Base-by-base conservation (phyloP, 1,140 invertebrate species). In the Saccostrea glomerata region DNA sequence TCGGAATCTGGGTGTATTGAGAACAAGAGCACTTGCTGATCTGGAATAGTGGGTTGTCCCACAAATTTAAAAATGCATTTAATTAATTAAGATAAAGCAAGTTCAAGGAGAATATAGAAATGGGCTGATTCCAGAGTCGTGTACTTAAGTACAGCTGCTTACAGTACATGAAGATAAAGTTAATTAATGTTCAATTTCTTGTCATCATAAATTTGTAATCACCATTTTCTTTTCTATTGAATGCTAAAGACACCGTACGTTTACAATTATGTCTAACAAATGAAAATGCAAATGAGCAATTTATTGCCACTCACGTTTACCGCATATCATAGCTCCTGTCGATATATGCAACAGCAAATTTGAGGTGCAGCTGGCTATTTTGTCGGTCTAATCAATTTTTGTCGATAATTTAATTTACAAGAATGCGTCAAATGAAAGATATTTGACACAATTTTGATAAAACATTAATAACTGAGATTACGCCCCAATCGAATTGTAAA, bases 241-340 rank as follows among this genome's bases (percentile, higher is more conserved):
- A 77, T 36, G 7, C 15, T 17, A 13, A 77, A 15, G 25, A 30
- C 70, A 30, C 70, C 70, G 25, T 30, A 30, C 15, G 70, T 30
- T 77, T 30, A 30, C 30, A 77, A 77, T 77, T 13, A 36, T 25
- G 23, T 66, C 20, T 30, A 11, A 40, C 15, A 25, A 30, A 25
- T 40, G 58, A 77, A 25, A 77, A 77, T 77, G 70, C 70, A 77
- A 77, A 77, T 77, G 70, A 77, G 25, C 70, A 77, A 77, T 77
- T 77, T 13, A 77, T 30, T 30, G 30, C 25, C 70, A 13, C 70
- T 77, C 70, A 77, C 30, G 36, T 63, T 63, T 63, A 6, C 58
- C 17, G 58, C 58, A 63, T 63, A 63, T 77, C 70, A 77, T 30
- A 77, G 30, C 25, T 77, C 30, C 30, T 36, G 15, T 77, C 70